Percentiles rank a stretch among this genome's conserved stretches.
phyloP scores from a whole-genome alignment of 2,797 vertebrate species.

The Helarctos malayanus region DNA sequence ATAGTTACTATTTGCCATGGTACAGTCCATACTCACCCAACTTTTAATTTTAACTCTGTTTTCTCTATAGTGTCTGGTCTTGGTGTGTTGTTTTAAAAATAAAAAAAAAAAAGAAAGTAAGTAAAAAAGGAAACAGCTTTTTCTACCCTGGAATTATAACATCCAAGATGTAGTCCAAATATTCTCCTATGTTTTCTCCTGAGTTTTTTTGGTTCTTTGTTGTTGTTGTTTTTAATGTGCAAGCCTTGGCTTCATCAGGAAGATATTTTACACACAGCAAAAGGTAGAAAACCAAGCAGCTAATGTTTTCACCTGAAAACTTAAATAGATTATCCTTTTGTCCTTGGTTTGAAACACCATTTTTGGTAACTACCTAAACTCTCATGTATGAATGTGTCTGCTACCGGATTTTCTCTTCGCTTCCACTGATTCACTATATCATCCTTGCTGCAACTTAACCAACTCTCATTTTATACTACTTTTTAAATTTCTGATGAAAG shows the following conservation, averaged over 20 bases:
- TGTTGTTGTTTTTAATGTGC: not conserved
- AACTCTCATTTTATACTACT: not conserved
- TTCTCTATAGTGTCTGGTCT: not conserved
- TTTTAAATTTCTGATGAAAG: not conserved
- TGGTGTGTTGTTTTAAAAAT: not conserved
- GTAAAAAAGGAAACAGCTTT: not conserved
- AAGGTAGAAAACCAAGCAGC: not conserved
- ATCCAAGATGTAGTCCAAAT: not conserved
- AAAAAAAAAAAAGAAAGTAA: not conserved
- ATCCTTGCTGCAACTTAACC: not conserved
- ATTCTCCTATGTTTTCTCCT: not conserved
- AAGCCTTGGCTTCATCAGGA: not conserved
- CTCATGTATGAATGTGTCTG: not conserved
- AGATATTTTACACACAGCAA: not conserved
- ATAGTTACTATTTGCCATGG: not conserved
- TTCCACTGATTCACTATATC: not conserved
- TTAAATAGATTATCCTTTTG: not conserved
- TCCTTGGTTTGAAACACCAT: not conserved
- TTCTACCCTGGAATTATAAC: not conserved
- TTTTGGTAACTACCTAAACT: not conserved
- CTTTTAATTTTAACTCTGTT: constrained; percentile 5
- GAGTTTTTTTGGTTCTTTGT: not conserved
- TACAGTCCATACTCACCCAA: not conserved
- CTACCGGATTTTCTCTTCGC: not conserved
- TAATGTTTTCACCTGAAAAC: not conserved